Evolutionary conservation across 2,113 vertebrate genomes (phyloP), one percentile per base, ranked within the genome.

Genomic region (Mystacornis crossleyi): DNA sequence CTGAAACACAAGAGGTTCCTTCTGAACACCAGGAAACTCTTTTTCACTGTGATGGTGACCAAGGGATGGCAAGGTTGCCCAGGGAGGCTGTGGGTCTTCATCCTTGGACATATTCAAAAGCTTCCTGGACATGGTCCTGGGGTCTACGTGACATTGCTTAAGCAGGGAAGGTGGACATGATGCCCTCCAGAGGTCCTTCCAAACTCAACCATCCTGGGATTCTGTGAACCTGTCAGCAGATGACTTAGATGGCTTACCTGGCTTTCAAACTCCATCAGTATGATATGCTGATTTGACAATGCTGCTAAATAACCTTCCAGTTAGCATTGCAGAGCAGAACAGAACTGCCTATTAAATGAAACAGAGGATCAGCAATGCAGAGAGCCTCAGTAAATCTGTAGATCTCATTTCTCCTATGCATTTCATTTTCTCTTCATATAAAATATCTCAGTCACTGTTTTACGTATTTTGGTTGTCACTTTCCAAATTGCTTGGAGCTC

Each of bases 401-500:
- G 18, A 64, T n/a, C 19, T 93, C 7, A 18, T 81, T 85, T 79
- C 36, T 85, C 42, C 71, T 36, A 21, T 7, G 19, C 10, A 24
- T 21, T 75, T 90, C 11, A 55, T 91, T 89, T 71, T 51, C 20
- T 55, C 34, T 82, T 86, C 14, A 34, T 18, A 75, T n/a, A 42
- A 93, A 90, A 80, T 42, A 64, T 60, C 57, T 93, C 80, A 65
- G 86, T 90, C 43, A 72, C 57, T 86, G 51, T 79, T 90, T 86
- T 60, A 51, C 6, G 2, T 82, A 72, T 82, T 92, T 90, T 80
- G 36, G 45, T 88, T 81, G 51, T 72, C 43, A 54, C 75, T 82
- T 92, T 82, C 36, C 53, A 88, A 80, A 89, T 86, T 90, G 66
- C 74, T 92, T 90, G 66, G 48, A 92, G 74, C 45, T 80, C 82